Conservation (phyloP, 2,113 vertebrate genomes). For the Onychorhynchus coronatus region DNA sequence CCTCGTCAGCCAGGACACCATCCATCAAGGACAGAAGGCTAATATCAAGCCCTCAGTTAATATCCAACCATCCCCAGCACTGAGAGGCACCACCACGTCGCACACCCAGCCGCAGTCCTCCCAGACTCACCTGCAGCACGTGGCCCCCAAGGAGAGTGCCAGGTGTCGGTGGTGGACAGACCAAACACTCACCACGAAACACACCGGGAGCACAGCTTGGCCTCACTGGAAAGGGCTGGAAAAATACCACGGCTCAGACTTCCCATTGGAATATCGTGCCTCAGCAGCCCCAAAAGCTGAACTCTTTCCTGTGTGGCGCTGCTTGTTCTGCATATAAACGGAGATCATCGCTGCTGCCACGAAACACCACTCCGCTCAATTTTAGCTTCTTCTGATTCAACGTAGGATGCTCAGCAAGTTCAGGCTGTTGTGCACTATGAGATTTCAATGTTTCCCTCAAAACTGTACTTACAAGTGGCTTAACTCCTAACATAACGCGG, state of each 20-base stretch:
- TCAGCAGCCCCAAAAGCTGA: not conserved
- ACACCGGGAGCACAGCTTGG: not conserved
- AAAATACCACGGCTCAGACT: not conserved
- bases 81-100: not conserved
- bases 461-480: not conserved
- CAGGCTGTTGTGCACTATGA: not conserved
- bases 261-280: not conserved
- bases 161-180: not conserved
- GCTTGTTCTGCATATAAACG: not conserved
- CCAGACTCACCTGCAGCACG: fast-evolving
- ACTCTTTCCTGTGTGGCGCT: not conserved
- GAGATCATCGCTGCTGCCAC: not conserved
- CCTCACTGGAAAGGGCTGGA: not conserved
- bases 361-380: not conserved
- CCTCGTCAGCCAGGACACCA: not conserved
- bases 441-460: not conserved
- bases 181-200: not conserved
- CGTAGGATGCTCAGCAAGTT: not conserved
- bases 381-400: not conserved
- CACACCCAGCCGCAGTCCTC: not conserved
- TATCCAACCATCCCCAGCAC: not conserved
- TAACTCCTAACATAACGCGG: not conserved
- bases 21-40: fast-evolving
- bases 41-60: not conserved
- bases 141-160: fast-evolving